A percentile compares a stretch with the other conserved stretches of the same genome.
Conservation (phyloP, 2,888 invertebrate species). For the Caenorhabditis uteleia region DNA sequence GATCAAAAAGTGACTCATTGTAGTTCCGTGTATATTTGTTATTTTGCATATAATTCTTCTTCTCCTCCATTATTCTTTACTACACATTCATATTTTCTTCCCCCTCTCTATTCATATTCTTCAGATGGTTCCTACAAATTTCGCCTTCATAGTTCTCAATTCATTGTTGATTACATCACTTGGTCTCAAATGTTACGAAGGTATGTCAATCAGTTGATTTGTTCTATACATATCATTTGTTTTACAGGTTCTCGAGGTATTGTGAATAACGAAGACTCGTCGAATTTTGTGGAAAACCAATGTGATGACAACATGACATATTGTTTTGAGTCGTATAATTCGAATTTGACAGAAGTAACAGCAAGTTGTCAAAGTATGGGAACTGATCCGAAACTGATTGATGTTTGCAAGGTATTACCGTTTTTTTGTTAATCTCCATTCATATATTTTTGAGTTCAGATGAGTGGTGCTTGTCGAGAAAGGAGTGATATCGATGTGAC, state of each 20-base stretch:
- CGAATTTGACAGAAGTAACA: constrained; percentile 38
- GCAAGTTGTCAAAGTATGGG: constrained; percentile 43
- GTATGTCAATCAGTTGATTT: no score
- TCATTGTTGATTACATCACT: no score
- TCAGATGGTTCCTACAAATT: no score
- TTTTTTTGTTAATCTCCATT: background rate
- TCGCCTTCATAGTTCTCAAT: no score
- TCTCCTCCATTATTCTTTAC: background rate
- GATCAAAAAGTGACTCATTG: background rate
- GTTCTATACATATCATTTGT: no score
- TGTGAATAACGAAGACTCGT: constrained; percentile 27
- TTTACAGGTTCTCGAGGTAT: constrained; percentile 30
- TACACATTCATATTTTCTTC: background rate
- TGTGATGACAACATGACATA: constrained; percentile 42
- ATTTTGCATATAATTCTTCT: background rate
- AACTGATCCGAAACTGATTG: constrained; percentile 35
- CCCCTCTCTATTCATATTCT: no score
- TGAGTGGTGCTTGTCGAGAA: constrained; percentile 30
- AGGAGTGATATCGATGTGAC: constrained; percentile 37
- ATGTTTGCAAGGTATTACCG: constrained; percentile 28
- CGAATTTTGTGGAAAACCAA: constrained; percentile 29
- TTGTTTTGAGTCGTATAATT: constrained; percentile 39
- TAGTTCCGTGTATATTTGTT: background rate
- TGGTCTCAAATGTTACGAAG: constrained; percentile 30
- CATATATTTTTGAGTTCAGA: constrained; percentile 11